phyloP scores from a whole-genome alignment of 2,797 vertebrate species.

The Pangasius larnaudii region DNA sequence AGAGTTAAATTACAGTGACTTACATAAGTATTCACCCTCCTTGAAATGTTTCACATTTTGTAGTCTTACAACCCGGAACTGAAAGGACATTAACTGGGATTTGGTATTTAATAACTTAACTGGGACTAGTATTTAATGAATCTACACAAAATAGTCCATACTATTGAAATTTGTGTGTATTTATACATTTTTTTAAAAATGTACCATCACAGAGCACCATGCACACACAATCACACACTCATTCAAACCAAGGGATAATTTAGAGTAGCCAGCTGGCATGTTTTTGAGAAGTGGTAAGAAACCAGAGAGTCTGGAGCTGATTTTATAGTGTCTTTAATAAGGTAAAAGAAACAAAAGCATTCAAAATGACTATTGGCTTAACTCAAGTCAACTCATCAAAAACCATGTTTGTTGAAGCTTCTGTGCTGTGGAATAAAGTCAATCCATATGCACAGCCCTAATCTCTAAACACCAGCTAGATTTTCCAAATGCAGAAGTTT shows the following conservation, averaged over 20 bases:
- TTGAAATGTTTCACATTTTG: background rate
- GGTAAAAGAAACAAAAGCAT: background rate
- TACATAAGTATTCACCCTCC: background rate
- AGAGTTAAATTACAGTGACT: background rate
- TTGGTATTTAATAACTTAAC: background rate
- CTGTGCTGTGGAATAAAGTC: slow-evolving; percentile 53
- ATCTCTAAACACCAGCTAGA: slow-evolving; percentile 63
- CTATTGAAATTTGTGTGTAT: background rate
- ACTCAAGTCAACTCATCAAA: background rate
- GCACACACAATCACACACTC: background rate
- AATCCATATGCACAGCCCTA: slow-evolving; percentile 46
- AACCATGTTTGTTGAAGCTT: slow-evolving; percentile 12
- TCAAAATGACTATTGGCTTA: background rate
- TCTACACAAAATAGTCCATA: background rate
- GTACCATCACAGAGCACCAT: background rate
- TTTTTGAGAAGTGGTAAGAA: background rate
- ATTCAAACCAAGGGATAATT: background rate
- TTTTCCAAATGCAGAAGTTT: slow-evolving; percentile 69
- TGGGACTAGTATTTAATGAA: background rate
- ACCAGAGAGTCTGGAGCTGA: background rate
- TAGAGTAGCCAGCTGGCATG: background rate
- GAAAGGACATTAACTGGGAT: background rate
- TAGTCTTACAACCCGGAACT: background rate
- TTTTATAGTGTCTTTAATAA: too few species aligned
- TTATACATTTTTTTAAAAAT: background rate